Conservation (phyloP, 2,113 vertebrate genomes). For the Cariama cristata region DNA sequence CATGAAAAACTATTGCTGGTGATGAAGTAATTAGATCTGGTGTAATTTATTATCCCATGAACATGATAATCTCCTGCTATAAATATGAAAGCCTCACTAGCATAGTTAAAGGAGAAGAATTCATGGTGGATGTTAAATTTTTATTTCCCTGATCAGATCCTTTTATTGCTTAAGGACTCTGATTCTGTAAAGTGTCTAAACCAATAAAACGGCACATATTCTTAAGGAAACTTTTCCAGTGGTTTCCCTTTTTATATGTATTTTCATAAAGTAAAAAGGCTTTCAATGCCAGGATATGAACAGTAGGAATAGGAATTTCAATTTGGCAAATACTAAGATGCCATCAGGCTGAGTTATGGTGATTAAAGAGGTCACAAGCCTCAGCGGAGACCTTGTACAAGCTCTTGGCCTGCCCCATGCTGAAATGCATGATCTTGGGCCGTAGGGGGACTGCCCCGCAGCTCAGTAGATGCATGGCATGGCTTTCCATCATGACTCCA, state of each 20-base stretch:
- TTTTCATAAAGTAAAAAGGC: background rate
- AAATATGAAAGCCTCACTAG: slow-evolving; percentile 60
- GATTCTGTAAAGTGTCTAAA: slow-evolving; percentile 50
- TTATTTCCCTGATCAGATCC: slow-evolving; percentile 56
- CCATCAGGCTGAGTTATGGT: background rate
- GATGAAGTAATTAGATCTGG: slow-evolving; percentile 69
- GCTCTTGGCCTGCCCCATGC: background rate
- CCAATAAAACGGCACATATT: slow-evolving; percentile 56
- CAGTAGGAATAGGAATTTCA: background rate
- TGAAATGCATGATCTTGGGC: background rate
- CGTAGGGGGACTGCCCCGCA: background rate
- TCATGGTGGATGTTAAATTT: slow-evolving; percentile 57
- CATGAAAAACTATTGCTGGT: slow-evolving; percentile 65
- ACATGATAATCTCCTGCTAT: slow-evolving; percentile 69
- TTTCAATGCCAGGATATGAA: background rate
- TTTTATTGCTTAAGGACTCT: slow-evolving; percentile 54
- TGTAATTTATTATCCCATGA: slow-evolving; percentile 67
- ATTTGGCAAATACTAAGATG: background rate
- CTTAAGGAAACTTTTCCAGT: slow-evolving; percentile 47
- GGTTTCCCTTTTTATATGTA: slow-evolving; percentile 12
- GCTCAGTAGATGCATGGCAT: background rate
- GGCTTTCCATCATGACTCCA: background rate
- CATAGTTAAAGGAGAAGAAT: slow-evolving; percentile 54
- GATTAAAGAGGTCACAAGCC: background rate
- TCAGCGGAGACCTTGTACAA: background rate